These are phyloP conservation scores for Drosophila macrospina DNA, from an alignment of 2,888 invertebrate genomes.

Conservation along the genomic window DNA sequence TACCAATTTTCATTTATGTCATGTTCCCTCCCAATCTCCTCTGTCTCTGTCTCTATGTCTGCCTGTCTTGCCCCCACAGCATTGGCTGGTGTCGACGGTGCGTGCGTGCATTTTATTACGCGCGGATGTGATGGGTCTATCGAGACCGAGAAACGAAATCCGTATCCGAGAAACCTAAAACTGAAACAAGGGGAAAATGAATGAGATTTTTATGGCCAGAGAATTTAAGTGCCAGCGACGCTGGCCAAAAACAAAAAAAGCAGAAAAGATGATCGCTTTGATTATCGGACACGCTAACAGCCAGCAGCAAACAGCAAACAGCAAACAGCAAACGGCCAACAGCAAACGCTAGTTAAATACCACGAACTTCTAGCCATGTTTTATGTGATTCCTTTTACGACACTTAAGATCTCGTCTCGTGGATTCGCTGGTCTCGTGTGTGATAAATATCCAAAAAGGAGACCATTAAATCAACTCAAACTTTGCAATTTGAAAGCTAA, in stretches of 20 bases:
- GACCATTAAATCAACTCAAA: neutral
- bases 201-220: constrained; percentile 44
- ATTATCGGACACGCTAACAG: constrained; percentile 24
- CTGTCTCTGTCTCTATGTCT: neutral
- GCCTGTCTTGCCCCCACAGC: neutral
- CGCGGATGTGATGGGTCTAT: constrained; percentile 78
- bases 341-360: too few relatives aligned
- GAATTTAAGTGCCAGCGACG: constrained; percentile 23
- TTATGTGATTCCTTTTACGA: constrained; percentile 21
- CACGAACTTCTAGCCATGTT: neutral
- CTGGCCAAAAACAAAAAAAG: constrained; percentile 23
- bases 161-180: constrained; percentile 2
- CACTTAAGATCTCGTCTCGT: constrained; percentile 2
- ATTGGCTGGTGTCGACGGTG: constrained; percentile 61
- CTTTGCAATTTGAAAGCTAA: neutral
- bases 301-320: too few relatives aligned
- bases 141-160: constrained; percentile 37
- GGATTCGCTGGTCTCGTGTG: neutral
- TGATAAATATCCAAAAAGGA: constrained; percentile 7
- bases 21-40: neutral
- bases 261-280: constrained; percentile 37
- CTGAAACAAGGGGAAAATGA: constrained; percentile 10
- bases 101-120: constrained; percentile 79
- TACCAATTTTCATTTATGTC: constrained; percentile 11
- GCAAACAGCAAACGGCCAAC: too few relatives aligned